Conservation (phyloP, 2,113 vertebrate genomes). For the Nothocercus julius region DNA sequence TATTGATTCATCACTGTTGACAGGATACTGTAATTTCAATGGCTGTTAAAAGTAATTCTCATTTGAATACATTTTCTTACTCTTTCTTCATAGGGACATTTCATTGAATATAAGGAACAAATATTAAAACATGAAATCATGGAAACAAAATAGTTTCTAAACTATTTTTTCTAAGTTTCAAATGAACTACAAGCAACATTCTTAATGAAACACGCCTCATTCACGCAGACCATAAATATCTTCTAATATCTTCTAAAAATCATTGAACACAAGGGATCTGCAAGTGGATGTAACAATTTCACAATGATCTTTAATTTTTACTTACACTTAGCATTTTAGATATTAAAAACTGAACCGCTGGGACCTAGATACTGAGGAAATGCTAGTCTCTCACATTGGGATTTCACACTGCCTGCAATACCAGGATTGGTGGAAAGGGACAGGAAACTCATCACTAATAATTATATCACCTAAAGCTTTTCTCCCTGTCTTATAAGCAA, state of each 20-base stretch:
- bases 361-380: background rate
- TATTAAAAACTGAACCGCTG: background rate
- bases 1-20: background rate
- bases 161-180: background rate
- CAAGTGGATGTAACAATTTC: background rate
- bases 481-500: background rate
- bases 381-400: background rate
- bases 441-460: background rate
- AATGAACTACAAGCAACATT: background rate
- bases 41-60: slow-evolving; percentile 11
- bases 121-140: background rate
- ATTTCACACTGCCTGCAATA: background rate
- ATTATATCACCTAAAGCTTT: background rate
- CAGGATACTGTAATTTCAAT: background rate
- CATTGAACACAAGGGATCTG: background rate
- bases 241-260: background rate
- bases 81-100: background rate
- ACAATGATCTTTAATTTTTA: background rate
- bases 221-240: background rate
- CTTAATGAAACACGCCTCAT: background rate
- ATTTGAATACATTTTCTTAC: background rate
- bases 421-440: background rate
- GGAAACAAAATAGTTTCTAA: background rate
- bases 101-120: background rate
- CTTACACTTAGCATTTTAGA: background rate